Percentiles rank a stretch among this genome's conserved stretches.
Evolutionary conservation across 2,113 vertebrate species (phyloP).

Genomic region (Platycercus adscitus): DNA sequence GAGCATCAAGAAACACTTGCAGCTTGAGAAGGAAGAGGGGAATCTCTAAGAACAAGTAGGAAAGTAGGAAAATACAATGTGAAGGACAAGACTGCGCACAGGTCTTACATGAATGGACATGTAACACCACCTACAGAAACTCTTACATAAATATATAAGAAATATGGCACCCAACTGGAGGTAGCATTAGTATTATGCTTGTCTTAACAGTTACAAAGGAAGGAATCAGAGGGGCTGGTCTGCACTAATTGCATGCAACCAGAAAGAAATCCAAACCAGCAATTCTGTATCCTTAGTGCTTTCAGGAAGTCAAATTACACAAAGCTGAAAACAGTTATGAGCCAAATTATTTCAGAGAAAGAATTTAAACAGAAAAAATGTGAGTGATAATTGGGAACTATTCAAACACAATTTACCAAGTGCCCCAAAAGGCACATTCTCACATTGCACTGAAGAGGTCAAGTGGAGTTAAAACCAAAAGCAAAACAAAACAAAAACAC

Average conservation of each 20-base stretch:
- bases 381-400: conserved; percentile 44
- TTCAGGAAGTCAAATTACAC: conserved; percentile 21
- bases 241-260: not conserved
- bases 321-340: conserved; percentile 54
- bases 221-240: not conserved
- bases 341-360: conserved; percentile 34
- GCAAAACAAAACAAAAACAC: conserved; percentile 25
- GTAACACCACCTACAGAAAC: not conserved
- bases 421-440: conserved; percentile 40
- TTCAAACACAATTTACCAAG: conserved; percentile 34
- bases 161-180: not conserved
- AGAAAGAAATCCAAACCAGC: not conserved
- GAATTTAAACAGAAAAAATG: conserved; percentile 58
- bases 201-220: not conserved
- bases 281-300: not conserved
- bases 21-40: not conserved
- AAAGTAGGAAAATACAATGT: not conserved
- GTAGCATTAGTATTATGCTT: not conserved
- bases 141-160: not conserved
- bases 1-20: not conserved
- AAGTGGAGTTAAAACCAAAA: conserved; percentile 46
- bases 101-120: not conserved
- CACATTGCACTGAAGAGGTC: conserved; percentile 35
- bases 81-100: not conserved
- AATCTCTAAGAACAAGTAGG: not conserved